Evolutionary conservation across 2,888 invertebrate species (phyloP), one percentile per base, ranked within the genome.

Genomic region (Diploptera punctata): DNA sequence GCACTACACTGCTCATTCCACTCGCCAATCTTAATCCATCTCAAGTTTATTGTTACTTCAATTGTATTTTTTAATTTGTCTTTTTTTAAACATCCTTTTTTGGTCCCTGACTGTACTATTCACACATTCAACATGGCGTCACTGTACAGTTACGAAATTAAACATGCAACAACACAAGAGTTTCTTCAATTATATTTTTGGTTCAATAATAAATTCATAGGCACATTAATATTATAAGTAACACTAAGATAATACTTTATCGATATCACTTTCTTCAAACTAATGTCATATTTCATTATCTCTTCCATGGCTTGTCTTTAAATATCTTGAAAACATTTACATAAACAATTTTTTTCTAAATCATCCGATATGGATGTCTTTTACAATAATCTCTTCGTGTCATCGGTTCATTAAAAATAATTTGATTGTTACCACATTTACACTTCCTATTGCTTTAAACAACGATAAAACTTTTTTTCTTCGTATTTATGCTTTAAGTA

Each of bases 351-450:
- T 19, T n/a, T n/a, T n/a, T n/a, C n/a, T n/a, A n/a, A n/a, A n/a
- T n/a, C n/a, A n/a, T n/a, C n/a, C n/a, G n/a, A n/a, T n/a, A n/a
- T n/a, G n/a, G n/a, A n/a, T n/a, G n/a, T n/a, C n/a, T n/a, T 2
- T 57, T 31, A 2, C 21, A 31, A 29, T 44, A 47, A 47, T 67
- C 18, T 68, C 52, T n/a, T 67, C 47, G n/a, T 52, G 26, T 52
- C 33, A 68, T 52, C n/a, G n/a, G 26, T 68, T 68, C 33, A 21
- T 52, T 68, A 52, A 68, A 68, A 47, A 52, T 68, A 68, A 47
- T 19, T 44, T 44, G 43, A 65, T 26, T 44, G 7, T 65, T 65
- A 65, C 26, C 26, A 65, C 65, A 65, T 29, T 43, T 1, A 44
- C 7, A 7, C 10, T 47, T 44, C 3, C 26, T 65, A 65, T 65